phyloP scores from a whole-genome alignment of 2,113 vertebrate genomes.

The Piprites chloris region DNA sequence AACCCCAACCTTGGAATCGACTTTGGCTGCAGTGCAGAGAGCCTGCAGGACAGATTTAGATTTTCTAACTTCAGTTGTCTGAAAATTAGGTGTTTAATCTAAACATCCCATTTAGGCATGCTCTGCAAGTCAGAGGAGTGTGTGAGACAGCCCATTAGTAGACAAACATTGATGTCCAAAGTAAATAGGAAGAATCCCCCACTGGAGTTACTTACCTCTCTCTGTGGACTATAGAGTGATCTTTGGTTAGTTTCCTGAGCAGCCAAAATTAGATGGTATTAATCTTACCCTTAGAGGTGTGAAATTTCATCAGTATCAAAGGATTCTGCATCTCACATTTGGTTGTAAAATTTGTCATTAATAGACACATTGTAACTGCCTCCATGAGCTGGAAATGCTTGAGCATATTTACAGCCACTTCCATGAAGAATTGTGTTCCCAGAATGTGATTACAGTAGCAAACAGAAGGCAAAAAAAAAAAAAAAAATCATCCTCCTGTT shows the following conservation, averaged over 20 bases:
- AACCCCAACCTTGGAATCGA: rapidly evolving
- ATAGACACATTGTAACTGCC: neutral
- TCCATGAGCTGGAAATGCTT: neutral
- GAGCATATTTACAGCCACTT: neutral
- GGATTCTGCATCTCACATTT: neutral
- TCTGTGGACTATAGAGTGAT: neutral
- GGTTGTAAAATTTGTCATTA: neutral
- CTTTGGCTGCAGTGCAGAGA: neutral
- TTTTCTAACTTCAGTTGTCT: neutral
- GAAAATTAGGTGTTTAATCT: neutral
- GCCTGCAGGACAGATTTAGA: neutral
- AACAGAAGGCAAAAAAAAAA: neutral
- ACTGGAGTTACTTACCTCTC: neutral
- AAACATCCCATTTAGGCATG: neutral
- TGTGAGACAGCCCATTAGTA: neutral
- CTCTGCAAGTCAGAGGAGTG: neutral
- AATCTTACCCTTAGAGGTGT: neutral
- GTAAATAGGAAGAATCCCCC: neutral
- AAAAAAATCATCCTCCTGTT: neutral
- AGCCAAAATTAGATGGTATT: neutral
- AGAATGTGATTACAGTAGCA: neutral
- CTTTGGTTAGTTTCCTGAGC: neutral
- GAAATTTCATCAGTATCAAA: neutral
- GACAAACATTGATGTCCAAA: neutral
- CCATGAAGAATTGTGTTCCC: neutral